Conservation (phyloP, 2,113 vertebrate species). For the Festucalex cinctus region DNA sequence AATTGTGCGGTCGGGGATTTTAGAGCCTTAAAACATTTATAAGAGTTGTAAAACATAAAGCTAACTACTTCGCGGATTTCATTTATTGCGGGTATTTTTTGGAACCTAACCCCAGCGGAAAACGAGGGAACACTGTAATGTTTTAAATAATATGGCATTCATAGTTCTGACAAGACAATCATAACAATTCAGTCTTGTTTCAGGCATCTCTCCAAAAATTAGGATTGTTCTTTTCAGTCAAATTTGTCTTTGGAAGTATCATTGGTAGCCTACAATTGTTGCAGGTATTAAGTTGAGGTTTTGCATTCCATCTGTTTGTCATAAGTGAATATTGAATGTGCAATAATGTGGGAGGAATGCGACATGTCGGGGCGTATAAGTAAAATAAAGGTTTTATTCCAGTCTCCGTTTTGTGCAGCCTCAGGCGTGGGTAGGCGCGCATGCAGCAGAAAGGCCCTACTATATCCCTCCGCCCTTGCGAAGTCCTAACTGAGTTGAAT, state of each 20-base stretch:
- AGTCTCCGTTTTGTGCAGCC: constrained; percentile 45
- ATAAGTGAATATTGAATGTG: constrained; percentile 32
- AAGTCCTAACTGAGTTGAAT: background rate
- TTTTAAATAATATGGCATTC: background rate
- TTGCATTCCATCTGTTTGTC: constrained; percentile 1
- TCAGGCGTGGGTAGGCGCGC: constrained; percentile 29
- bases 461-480: constrained; percentile 53
- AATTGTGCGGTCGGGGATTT: too few species aligned
- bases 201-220: too few species aligned
- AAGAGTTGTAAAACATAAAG: too few species aligned
- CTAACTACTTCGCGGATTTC: too few species aligned
- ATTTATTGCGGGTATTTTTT: too few species aligned
- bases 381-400: constrained; percentile 47
- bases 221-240: too few species aligned
- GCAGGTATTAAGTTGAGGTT: background rate
- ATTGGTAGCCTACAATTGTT: background rate
- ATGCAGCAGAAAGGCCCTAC: background rate
- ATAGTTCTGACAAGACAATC: too few species aligned
- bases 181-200: too few species aligned
- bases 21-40: too few species aligned
- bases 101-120: too few species aligned
- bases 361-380: constrained; percentile 45
- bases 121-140: too few species aligned
- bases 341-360: constrained; percentile 52
- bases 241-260: too few species aligned